These are phyloP conservation scores for Chaitophorus viminalis DNA, from an alignment of 2,888 invertebrate species.

Conservation along the genomic window DNA sequence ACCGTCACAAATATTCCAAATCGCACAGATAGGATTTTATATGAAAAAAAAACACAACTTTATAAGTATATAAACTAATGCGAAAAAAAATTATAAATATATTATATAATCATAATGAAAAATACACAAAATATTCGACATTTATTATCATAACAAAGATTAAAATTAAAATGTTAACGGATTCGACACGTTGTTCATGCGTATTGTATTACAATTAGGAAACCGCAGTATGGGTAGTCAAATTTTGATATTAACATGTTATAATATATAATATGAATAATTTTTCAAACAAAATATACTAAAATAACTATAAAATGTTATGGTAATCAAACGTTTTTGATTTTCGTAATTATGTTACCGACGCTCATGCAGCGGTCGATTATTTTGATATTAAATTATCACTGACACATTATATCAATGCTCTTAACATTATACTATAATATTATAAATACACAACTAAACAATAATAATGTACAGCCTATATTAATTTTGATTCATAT, in stretches of 20 bases:
- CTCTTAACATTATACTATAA: slow-evolving; percentile 16
- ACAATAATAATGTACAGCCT: slow-evolving; percentile 41
- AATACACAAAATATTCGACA: neutral
- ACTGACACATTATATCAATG: slow-evolving; percentile 38
- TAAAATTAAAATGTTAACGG: slow-evolving; percentile 15
- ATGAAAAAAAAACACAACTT: neutral
- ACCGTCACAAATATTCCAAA: neutral
- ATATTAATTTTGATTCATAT: slow-evolving; percentile 46
- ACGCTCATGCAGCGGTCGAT: slow-evolving; percentile 13
- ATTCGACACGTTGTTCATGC: neutral
- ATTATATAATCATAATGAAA: neutral
- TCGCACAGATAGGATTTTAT: neutral
- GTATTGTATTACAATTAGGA: neutral
- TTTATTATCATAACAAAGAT: neutral
- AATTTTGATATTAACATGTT: neutral
- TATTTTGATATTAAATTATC: slow-evolving; percentile 56
- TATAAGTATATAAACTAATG: neutral
- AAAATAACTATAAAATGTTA: slow-evolving; percentile 43
- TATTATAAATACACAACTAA: slow-evolving; percentile 7
- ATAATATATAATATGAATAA: slow-evolving; percentile 20
- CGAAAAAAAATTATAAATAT: slow-evolving; percentile 8
- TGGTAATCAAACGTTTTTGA: slow-evolving; percentile 54
- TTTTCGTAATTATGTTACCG: slow-evolving; percentile 33
- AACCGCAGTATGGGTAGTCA: neutral
- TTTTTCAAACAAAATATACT: slow-evolving; percentile 18